Evolutionary conservation across 2,888 invertebrate species (phyloP), one percentile per base, ranked within the genome.

Genomic region (Tribolium freemani): DNA sequence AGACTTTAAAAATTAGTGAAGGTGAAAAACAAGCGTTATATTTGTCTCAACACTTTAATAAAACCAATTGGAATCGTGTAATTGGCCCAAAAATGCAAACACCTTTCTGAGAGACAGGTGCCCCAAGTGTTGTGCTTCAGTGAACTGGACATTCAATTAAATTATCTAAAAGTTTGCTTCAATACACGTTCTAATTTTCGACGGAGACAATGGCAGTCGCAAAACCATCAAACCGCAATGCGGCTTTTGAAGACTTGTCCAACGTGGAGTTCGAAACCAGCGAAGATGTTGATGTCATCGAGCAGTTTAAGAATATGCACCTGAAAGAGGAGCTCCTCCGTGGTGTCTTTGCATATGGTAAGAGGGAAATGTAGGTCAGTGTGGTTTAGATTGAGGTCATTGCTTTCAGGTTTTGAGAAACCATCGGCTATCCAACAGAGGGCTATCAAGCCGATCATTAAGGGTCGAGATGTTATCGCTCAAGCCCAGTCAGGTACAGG

Each of bases 401-500:
- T 38, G 38, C n/a, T 38, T 38, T 38, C 48, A 97, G 97, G 98
- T 76, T 99, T 99, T 86, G 99, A 99, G 84, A 98, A 97, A 85
- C 99, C 99, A 0, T 99, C 99, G 9, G 99, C 99, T 8, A 99
- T 99, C 79, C 99, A 99, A 84, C 99, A 99, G 86, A 90, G 99
- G 84, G 95, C 98, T 74, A 98, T 99, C 78, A 92, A 94, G 81
- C 98, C 98, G 0, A 96, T 99, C 79, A 94, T 98, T 71, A 98
- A 97, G 87, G 99, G 99, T 1, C 90, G 98, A 82, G 99, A 99
- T 88, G 98, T 99, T 0, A 99, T 99, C 84, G 98, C 98, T 10
- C 99, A 99, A 88, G 98, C 98, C 1, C 98, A 99, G 84, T 99
- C 98, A 6, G 97, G 99, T 87, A 99, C 99, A 3, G 99, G 99